Evolutionary conservation across 2,888 invertebrate species (phyloP).

Genomic region (Stenurella melanura): DNA sequence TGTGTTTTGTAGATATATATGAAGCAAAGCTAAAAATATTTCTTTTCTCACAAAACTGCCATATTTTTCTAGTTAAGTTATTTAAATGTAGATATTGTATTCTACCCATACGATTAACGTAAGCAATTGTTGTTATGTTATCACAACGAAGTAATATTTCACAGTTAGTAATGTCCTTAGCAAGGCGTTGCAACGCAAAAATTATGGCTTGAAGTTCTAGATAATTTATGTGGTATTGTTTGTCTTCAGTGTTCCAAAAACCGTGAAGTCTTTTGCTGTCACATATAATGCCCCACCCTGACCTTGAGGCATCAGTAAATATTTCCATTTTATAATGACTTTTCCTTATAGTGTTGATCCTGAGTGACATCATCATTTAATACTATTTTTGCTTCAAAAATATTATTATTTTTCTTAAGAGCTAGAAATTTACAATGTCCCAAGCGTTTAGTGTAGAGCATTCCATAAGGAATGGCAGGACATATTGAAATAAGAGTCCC

Average conservation of each 20-base stretch:
- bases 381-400: no score
- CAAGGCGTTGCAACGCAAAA: background rate
- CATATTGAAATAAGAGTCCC: no score
- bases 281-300: background rate
- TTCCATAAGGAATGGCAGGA: no score
- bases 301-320: no score
- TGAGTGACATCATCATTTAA: no score
- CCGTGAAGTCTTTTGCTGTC: background rate
- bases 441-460: no score
- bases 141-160: constrained; percentile 7
- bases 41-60: background rate
- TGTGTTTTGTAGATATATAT: constrained; percentile 1
- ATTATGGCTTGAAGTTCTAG: background rate
- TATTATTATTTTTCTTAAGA: no score
- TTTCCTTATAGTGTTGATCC: no score
- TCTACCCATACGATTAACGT: constrained; percentile 1
- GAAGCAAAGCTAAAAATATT: constrained; percentile 18
- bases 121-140: constrained; percentile 8
- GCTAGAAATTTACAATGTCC: no score
- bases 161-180: background rate
- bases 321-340: no score
- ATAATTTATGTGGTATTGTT: background rate
- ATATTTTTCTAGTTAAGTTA: constrained; percentile 4
- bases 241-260: background rate
- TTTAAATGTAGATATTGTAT: constrained; percentile 1